Conservation (phyloP, 2,113 vertebrate genomes). For the Eptesicus fuscus region DNA sequence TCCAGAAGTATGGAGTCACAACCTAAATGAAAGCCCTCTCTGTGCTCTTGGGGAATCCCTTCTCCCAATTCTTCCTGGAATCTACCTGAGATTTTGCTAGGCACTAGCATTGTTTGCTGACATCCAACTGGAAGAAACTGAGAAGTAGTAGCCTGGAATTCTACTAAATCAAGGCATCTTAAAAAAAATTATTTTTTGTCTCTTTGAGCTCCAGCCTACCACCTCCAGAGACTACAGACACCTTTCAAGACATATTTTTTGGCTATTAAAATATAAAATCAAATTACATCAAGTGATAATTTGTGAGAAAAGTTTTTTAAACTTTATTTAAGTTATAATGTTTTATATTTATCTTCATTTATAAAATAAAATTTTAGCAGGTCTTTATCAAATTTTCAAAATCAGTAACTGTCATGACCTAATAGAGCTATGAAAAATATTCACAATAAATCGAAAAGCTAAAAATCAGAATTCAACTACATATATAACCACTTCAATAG, state of each 20-base stretch:
- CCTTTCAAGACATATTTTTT: background rate
- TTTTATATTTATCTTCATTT: constrained; percentile 13
- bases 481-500: background rate
- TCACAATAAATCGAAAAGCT: constrained; percentile 34
- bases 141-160: background rate
- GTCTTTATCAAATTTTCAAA: constrained; percentile 27
- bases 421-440: background rate
- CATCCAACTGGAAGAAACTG: background rate
- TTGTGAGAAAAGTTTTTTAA: background rate
- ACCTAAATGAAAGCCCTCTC: background rate
- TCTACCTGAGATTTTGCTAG: background rate
- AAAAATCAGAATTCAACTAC: background rate
- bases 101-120: background rate
- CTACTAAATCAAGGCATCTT: background rate
- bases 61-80: background rate
- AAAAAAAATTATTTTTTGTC: background rate
- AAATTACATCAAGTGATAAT: constrained; percentile 3
- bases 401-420: background rate
- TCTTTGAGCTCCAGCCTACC: background rate
- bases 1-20: background rate
- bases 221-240: background rate
- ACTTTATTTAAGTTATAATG: background rate
- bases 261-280: constrained; percentile 6
- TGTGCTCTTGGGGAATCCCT: background rate
- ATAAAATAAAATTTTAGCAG: background rate